A percentile compares a stretch with the other conserved stretches of the same genome.
phyloP scores from a whole-genome alignment of 2,888 invertebrate species.

The Dryobota labecula region DNA sequence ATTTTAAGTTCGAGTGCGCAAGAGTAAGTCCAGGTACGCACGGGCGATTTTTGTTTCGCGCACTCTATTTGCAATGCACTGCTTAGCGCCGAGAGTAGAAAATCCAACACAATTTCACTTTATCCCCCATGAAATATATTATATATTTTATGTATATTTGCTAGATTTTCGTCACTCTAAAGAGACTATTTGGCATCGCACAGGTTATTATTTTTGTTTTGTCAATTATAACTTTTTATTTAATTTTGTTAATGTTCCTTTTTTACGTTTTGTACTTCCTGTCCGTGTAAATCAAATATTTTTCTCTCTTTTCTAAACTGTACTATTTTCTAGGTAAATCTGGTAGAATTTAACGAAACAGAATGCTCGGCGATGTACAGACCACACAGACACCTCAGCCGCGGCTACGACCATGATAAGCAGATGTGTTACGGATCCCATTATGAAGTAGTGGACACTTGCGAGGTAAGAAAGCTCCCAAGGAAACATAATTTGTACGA shows the following conservation, averaged over 20 bases:
- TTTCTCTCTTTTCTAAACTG: background rate
- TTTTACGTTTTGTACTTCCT: no score
- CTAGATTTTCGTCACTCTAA: background rate
- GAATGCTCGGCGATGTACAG: conserved; percentile 28
- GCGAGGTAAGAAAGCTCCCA: conserved; percentile 36
- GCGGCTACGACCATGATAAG: conserved; percentile 44
- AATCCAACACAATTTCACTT: background rate
- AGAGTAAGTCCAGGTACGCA: no score
- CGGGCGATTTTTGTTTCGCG: background rate
- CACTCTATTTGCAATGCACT: no score
- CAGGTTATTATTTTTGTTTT: no score
- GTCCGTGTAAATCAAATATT: background rate
- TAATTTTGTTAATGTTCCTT: no score
- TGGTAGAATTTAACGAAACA: conserved; percentile 19
- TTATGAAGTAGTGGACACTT: conserved; percentile 42
- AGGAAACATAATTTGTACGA: background rate
- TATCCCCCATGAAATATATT: background rate
- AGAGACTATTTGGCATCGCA: no score
- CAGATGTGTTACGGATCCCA: conserved; percentile 54
- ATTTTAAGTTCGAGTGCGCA: no score
- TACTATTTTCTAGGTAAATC: conserved; percentile 39
- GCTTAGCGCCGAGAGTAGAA: no score
- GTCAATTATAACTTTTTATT: background rate
- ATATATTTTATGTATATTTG: background rate
- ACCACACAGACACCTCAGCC: conserved; percentile 42